Conservation (phyloP, 2,888 invertebrate species). For the Lordiphosa fenestrarum region DNA sequence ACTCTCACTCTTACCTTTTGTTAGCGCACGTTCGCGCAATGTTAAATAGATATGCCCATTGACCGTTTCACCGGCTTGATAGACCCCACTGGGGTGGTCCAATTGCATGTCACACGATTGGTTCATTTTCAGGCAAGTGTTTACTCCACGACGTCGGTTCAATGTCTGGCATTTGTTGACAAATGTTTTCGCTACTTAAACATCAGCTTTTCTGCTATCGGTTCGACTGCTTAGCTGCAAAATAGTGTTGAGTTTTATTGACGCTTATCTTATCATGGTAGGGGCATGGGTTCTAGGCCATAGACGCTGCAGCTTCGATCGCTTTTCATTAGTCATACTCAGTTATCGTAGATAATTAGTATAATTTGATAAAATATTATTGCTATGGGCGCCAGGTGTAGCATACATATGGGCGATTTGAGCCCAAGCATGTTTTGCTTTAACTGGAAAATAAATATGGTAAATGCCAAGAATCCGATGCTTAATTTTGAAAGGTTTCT, state of each 20-base stretch:
- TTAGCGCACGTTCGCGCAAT: conserved; percentile 51
- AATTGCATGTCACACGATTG: conserved; percentile 56
- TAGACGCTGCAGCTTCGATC: conserved; percentile 3
- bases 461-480: too few relatives aligned
- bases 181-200: conserved; percentile 45
- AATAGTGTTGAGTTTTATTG: too few relatives aligned
- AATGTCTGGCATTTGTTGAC: conserved; percentile 43
- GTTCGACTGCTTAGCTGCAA: background rate
- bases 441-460: too few relatives aligned
- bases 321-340: background rate
- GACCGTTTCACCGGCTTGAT: conserved; percentile 66
- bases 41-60: conserved; percentile 54
- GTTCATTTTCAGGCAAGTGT: conserved; percentile 40
- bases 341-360: conserved; percentile 18
- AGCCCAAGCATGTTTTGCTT: background rate
- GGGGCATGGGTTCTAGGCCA: conserved; percentile 2
- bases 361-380: conserved; percentile 37
- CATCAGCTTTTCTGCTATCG: conserved; percentile 39
- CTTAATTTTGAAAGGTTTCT: too few relatives aligned
- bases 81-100: conserved; percentile 55
- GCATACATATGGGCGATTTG: conserved; percentile 25
- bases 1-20: conserved; percentile 62
- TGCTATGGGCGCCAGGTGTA: conserved; percentile 12
- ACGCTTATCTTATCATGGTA: too few relatives aligned
- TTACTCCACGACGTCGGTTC: conserved; percentile 24